These are phyloP conservation scores for Euzetes globulus DNA, from an alignment of 2,888 invertebrate species.

Conservation along the genomic window DNA sequence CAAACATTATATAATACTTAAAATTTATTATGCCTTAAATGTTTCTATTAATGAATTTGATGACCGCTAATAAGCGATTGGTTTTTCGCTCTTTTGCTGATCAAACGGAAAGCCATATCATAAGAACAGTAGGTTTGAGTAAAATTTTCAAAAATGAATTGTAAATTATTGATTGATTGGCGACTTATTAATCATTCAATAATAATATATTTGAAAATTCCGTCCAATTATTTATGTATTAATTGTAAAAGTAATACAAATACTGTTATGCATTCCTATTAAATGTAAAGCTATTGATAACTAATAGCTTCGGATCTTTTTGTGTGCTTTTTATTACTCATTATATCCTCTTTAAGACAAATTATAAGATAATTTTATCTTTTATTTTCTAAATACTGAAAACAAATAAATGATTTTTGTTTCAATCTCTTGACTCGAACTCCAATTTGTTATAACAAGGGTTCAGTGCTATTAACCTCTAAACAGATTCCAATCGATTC, in stretches of 20 bases:
- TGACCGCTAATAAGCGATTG: background rate
- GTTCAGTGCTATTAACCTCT: background rate
- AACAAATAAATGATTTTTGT: background rate
- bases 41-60: background rate
- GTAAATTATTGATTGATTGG: background rate
- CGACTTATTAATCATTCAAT: conserved; percentile 8
- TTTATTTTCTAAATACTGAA: no score
- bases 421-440: background rate
- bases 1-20: background rate
- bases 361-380: no score
- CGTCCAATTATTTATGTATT: conserved; percentile 26
- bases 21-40: conserved; percentile 7
- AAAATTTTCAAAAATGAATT: background rate
- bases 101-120: background rate
- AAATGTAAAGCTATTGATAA: background rate
- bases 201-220: background rate
- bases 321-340: conserved; percentile 11
- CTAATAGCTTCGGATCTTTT: background rate
- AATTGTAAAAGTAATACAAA: conserved; percentile 16
- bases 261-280: conserved; percentile 28
- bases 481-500: background rate
- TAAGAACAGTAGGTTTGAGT: no score
- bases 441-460: background rate
- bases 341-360: background rate
- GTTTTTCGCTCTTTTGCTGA: background rate